Base-by-base conservation (phyloP, 2,888 invertebrate genomes). In the Malachius bipustulatus region DNA sequence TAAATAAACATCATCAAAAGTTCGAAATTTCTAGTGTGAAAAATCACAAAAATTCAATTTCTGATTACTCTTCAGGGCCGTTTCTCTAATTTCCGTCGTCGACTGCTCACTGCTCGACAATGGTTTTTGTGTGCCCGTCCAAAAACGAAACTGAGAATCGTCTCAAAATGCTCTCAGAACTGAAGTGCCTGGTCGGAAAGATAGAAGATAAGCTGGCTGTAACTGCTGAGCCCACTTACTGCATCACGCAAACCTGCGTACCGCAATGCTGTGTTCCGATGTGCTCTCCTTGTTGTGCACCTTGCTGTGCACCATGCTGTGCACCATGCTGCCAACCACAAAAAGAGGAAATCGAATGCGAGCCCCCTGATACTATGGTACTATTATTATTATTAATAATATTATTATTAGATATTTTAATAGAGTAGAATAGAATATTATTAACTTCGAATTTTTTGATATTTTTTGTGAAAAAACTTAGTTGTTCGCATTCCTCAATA, bases 321-420 rank as follows among this genome's bases (percentile, higher is more conserved):
- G 66, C 60, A 35, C 68, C 69, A 1, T 64, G 29, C 13, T 12
- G 9, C 12, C 8, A 8, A 28, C 29, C 29, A 4, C 8, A 28
- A 28, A 4, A 28, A 11, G 11, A 28, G 11, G 29, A 28, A 11
- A 37, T 66, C 65, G 55, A 64, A 16, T 60, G 68, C 37, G 55
- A 67, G 39, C 67, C 70, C 2, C 53, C 70, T 28, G 67, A 70
- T 39, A 66, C 67, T 16, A 64, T 69, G 51, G 66, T 70, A 40
- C 63, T n/a, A n/a, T n/a, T n/a, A n/a, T n/a, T n/a, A n/a, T n/a
- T n/a, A n/a, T n/a, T n/a, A n/a, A n/a, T n/a, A n/a, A n/a, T n/a
- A n/a, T n/a, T n/a, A n/a, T n/a, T n/a, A n/a, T n/a, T n/a, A n/a
- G n/a, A n/a, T n/a, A n/a, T n/a, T n/a, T n/a, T n/a, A n/a, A n/a